phyloP scores from a whole-genome alignment of 2,113 vertebrate genomes.

The Illadopsis cleaveri region DNA sequence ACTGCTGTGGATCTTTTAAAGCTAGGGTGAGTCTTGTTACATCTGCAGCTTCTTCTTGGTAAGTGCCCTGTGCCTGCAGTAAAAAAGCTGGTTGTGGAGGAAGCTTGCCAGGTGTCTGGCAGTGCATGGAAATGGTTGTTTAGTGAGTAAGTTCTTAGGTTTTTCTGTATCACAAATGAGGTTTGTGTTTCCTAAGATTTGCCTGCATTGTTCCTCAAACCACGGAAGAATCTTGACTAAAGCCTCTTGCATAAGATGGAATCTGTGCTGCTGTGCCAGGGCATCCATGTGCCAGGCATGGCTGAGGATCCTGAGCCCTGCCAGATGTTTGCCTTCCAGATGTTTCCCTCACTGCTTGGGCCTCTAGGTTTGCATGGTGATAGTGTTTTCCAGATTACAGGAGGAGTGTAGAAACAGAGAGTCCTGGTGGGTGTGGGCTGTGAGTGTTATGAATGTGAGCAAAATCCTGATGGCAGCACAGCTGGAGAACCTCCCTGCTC shows the following conservation, averaged over 20 bases:
- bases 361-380: neutral
- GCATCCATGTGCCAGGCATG: neutral
- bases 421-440: neutral
- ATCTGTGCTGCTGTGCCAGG: neutral
- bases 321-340: neutral
- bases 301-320: neutral
- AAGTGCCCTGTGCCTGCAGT: neutral
- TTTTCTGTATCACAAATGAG: neutral
- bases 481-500: neutral
- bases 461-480: neutral
- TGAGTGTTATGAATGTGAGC: rapidly evolving
- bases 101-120: neutral
- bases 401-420: rapidly evolving
- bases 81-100: neutral
- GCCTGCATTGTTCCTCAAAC: neutral
- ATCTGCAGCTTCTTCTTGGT: neutral
- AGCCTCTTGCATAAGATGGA: neutral
- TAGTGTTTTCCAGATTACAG: neutral
- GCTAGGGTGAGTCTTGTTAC: neutral
- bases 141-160: neutral
- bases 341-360: neutral
- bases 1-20: neutral
- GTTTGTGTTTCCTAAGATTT: neutral
- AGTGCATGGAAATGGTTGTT: neutral
- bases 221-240: neutral